Evolutionary conservation across 2,797 vertebrate genomes (phyloP).

Genomic region (Channallabes apus): DNA sequence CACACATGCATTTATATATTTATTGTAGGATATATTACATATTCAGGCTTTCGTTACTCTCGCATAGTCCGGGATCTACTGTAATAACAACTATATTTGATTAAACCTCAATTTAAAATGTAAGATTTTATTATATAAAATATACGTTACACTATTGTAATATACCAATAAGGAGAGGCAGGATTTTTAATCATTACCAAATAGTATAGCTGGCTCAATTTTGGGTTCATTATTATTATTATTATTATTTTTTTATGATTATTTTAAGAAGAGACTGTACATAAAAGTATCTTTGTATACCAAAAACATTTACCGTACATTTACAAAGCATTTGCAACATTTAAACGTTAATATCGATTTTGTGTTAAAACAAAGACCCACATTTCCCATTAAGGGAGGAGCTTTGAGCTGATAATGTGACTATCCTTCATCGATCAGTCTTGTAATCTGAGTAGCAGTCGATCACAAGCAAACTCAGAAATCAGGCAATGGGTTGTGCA

Average conservation of each 20-base stretch:
- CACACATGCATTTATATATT: not conserved
- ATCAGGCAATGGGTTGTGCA: slow-evolving; percentile 38
- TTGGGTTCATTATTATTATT: too few species aligned
- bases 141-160: not conserved
- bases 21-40: not conserved
- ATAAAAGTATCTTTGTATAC: not conserved
- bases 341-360: not conserved
- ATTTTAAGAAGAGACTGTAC: not conserved
- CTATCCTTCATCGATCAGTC: slow-evolving; percentile 28
- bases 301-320: not conserved
- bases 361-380: not conserved
- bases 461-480: slow-evolving; percentile 17
- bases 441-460: slow-evolving; percentile 33
- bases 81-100: not conserved
- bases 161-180: not conserved
- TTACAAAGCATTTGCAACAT: not conserved
- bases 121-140: not conserved
- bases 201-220: not conserved
- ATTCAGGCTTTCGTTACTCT: not conserved
- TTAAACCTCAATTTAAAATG: not conserved
- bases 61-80: not conserved
- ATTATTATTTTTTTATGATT: too few species aligned
- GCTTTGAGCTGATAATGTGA: not conserved
- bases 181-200: not conserved
- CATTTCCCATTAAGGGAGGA: not conserved